phyloP scores from a whole-genome alignment of 2,888 invertebrate species.

The Ctenicera cuprea region DNA sequence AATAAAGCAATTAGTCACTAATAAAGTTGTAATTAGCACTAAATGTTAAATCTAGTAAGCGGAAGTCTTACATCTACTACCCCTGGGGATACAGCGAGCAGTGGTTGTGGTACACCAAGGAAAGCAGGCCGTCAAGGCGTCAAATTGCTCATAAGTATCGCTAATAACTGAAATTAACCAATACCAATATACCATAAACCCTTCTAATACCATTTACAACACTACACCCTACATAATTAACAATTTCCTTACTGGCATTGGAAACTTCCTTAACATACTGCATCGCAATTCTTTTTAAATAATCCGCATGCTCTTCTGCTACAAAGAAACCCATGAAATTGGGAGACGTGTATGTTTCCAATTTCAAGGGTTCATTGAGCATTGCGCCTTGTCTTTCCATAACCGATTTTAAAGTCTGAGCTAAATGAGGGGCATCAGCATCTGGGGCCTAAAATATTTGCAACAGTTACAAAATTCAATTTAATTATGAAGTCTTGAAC shows the following conservation, averaged over 20 bases:
- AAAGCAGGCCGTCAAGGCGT: constrained; percentile 85
- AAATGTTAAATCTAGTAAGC: constrained; percentile 37
- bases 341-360: constrained; percentile 89
- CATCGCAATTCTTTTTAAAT: constrained; percentile 85
- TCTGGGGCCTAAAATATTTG: constrained; percentile 82
- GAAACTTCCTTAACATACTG: constrained; percentile 89
- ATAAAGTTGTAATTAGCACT: constrained; percentile 18
- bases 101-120: constrained; percentile 83
- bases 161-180: constrained; percentile 78
- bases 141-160: constrained; percentile 85
- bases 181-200: constrained; percentile 59
- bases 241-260: constrained; percentile 78
- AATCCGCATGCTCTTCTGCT: constrained; percentile 87
- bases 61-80: constrained; percentile 77
- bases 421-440: constrained; percentile 81
- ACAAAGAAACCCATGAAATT: constrained; percentile 95
- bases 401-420: constrained; percentile 83
- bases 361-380: constrained; percentile 79
- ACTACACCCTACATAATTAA: constrained; percentile 38
- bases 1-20: constrained; percentile 22
- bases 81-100: constrained; percentile 78
- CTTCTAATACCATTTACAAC: constrained; percentile 38
- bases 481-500: constrained; percentile 70
- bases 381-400: constrained; percentile 82
- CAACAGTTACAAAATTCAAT: constrained; percentile 10